Conservation (phyloP, 37 sponge, comb jelly and placozoan genomes). For the Spongilla lacustris region DNA sequence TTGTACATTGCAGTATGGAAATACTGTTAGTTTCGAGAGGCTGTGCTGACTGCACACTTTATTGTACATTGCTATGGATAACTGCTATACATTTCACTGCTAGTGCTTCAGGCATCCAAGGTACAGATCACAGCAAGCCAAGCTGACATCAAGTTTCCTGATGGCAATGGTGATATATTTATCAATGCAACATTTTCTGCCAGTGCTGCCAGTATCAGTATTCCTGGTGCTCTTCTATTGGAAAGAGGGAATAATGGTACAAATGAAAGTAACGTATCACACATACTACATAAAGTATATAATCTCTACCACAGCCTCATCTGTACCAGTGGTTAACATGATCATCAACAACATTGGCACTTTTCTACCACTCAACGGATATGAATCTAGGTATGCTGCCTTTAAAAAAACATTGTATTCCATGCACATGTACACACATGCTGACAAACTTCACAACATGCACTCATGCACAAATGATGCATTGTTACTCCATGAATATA, state of each 20-base stretch:
- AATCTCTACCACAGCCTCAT: not conserved
- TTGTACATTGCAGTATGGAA: not conserved
- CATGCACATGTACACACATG: not conserved
- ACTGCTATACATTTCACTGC: not conserved
- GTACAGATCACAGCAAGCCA: not conserved
- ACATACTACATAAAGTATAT: not conserved
- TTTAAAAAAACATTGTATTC: not conserved
- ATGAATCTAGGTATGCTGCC: not conserved
- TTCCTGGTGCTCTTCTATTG: not conserved
- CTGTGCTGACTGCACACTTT: not conserved
- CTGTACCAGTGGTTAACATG: conserved; percentile 20
- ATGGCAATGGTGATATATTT: not conserved
- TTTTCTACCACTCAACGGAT: conserved; percentile 4
- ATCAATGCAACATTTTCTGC: not conserved
- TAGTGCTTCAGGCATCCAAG: not conserved
- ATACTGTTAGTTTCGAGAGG: not conserved
- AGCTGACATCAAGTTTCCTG: not conserved
- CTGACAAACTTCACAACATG: not conserved
- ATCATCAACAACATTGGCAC: conserved; percentile 15
- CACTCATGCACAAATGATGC: not conserved
- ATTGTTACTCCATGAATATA: too few species aligned
- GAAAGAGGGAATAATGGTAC: not conserved
- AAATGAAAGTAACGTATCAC: not conserved
- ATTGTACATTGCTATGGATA: not conserved
- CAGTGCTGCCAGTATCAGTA: not conserved